phyloP scores from a whole-genome alignment of 2,888 invertebrate genomes.

The Imbricaverruca yamaguchii region DNA sequence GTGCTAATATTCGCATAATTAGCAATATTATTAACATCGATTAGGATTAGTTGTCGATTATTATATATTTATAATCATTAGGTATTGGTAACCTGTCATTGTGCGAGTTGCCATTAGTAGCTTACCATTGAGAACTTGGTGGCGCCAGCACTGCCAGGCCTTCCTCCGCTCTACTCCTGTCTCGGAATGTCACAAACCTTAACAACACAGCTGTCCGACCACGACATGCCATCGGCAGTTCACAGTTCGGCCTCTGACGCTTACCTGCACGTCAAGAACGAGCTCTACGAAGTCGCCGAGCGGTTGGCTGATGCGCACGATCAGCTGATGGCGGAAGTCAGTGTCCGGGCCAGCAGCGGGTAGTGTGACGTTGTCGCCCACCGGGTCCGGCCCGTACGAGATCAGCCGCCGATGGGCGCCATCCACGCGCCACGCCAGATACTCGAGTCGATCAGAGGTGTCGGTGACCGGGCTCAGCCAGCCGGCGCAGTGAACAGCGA shows the following conservation, averaged over 20 bases:
- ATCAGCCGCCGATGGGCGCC: neutral
- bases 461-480: constrained; percentile 27
- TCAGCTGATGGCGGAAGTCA: constrained; percentile 19
- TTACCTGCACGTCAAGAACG: neutral
- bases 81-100: too few relatives aligned
- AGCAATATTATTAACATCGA: too few relatives aligned
- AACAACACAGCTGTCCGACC: too few relatives aligned
- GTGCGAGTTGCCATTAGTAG: too few relatives aligned
- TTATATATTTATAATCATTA: too few relatives aligned
- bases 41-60: too few relatives aligned
- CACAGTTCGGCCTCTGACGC: neutral
- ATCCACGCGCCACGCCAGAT: neutral
- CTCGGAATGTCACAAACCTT: too few relatives aligned
- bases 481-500: constrained; percentile 23
- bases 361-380: neutral
- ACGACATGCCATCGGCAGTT: too few relatives aligned
- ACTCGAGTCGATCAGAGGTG: constrained; percentile 24
- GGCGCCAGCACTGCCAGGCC: too few relatives aligned
- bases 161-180: too few relatives aligned
- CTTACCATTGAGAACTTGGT: too few relatives aligned
- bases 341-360: constrained; percentile 11
- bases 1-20: too few relatives aligned
- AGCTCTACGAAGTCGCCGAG: constrained; percentile 23
- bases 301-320: constrained; percentile 20
- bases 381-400: constrained; percentile 10